Conservation (phyloP, 1,140 invertebrate species). For the Drosophila sechellia region DNA sequence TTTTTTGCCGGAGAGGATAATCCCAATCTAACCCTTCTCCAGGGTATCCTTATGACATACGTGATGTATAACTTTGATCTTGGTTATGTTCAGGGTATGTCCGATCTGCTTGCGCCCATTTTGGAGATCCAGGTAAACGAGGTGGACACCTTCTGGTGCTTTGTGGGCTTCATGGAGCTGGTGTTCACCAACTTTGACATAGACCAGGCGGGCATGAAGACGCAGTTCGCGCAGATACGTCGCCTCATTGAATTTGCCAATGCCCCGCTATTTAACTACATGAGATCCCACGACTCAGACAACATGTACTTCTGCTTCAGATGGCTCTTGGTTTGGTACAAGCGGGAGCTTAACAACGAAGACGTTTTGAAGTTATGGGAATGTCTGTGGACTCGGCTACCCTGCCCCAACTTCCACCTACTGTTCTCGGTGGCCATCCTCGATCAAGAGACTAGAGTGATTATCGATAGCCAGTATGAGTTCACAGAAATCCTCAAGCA, state of each 20-base stretch:
- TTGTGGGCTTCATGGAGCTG: conserved; percentile 99
- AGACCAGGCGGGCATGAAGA: conserved; percentile 98
- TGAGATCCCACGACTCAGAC: conserved; percentile 95
- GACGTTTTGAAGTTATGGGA: conserved; percentile 93
- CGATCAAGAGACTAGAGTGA: conserved; percentile 92
- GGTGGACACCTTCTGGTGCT: conserved; percentile 99
- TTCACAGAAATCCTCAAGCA: conserved; percentile 99
- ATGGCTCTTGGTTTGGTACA: conserved; percentile 94
- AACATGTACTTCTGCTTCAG: conserved; percentile 99
- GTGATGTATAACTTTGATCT: conserved; percentile 99
- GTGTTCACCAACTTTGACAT: conserved; percentile 99
- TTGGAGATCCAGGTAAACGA: conserved; percentile 88
- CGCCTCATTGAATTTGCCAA: conserved; percentile 92
- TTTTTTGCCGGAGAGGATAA: conserved; percentile 97
- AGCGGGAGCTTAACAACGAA: conserved; percentile 90
- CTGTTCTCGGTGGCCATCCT: conserved; percentile 96
- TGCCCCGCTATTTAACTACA: conserved; percentile 93
- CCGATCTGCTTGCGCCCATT: conserved; percentile 97
- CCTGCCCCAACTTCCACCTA: conserved; percentile 97
- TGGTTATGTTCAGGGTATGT: conserved; percentile 98
- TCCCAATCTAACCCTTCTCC: conserved; percentile 92
- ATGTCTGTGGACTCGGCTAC: conserved; percentile 95
- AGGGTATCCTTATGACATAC: conserved; percentile 99
- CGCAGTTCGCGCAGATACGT: conserved; percentile 94
- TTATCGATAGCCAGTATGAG: conserved; percentile 96